Percentiles rank a stretch among this genome's conserved stretches.
Conservation (phyloP, 2,888 invertebrate species). For the Beris morrisii region DNA sequence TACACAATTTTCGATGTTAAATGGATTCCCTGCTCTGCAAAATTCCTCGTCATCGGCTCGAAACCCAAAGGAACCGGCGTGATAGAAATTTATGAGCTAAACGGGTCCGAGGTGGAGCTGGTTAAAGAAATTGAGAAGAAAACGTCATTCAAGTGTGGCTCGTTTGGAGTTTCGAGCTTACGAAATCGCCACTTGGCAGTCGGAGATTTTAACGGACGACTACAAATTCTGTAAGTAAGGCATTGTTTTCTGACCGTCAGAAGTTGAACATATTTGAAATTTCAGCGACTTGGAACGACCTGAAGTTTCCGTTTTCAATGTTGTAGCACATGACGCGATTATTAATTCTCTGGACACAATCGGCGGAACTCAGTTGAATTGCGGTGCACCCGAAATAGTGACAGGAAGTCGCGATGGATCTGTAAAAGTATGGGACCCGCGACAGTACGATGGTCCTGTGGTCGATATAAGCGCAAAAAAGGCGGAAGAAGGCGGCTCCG, state of each 20-base stretch:
- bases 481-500: slow-evolving; percentile 45
- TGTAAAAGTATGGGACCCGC: slow-evolving; percentile 94
- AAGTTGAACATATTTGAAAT: slow-evolving; percentile 33
- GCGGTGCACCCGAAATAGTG: slow-evolving; percentile 93
- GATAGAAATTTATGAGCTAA: slow-evolving; percentile 78
- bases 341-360: slow-evolving; percentile 92
- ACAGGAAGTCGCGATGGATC: slow-evolving; percentile 93
- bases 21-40: slow-evolving; percentile 94
- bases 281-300: slow-evolving; percentile 79
- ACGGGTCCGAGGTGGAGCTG: slow-evolving; percentile 70
- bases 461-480: slow-evolving; percentile 78
- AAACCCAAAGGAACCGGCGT: slow-evolving; percentile 84
- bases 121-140: slow-evolving; percentile 76
- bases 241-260: background rate
- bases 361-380: slow-evolving; percentile 77
- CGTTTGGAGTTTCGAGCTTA: slow-evolving; percentile 86
- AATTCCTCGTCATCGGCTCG: slow-evolving; percentile 86
- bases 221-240: slow-evolving; percentile 76
- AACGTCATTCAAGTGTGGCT: slow-evolving; percentile 89
- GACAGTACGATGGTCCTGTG: slow-evolving; percentile 86
- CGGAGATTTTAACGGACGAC: slow-evolving; percentile 84
- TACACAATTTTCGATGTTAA: slow-evolving; percentile 90
- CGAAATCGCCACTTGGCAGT: slow-evolving; percentile 82
- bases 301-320: slow-evolving; percentile 73
- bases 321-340: slow-evolving; percentile 77